These are phyloP conservation scores for Salminus brasiliensis DNA, from an alignment of 2,113 vertebrate species.

Conservation along the genomic window DNA sequence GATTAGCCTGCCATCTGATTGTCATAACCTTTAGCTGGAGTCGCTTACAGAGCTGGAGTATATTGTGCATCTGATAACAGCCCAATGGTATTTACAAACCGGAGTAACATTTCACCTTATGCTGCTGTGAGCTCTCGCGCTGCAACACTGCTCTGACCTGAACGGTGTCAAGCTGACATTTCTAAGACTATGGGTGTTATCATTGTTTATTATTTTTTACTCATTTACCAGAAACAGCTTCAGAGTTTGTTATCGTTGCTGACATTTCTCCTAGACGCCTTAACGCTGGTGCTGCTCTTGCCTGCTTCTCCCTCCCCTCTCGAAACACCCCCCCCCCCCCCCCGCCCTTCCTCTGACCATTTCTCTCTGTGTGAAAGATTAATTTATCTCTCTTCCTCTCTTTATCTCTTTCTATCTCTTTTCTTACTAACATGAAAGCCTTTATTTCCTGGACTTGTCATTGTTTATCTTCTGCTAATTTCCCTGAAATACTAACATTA, in stretches of 20 bases:
- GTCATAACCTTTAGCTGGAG: constrained; percentile 55
- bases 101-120: constrained; percentile 38
- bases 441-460: constrained; percentile 50
- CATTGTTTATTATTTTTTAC: constrained; percentile 32
- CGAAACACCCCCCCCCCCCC: too few relatives aligned
- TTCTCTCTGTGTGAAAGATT: constrained; percentile 39
- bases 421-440: constrained; percentile 71
- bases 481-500: constrained; percentile 73
- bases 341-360: constrained; percentile 19
- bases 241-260: constrained; percentile 27
- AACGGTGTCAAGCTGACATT: constrained; percentile 26
- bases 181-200: constrained; percentile 3
- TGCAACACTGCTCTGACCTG: background rate
- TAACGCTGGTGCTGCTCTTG: constrained; percentile 27
- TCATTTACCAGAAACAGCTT: constrained; percentile 31
- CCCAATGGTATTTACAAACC: constrained; percentile 18
- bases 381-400: constrained; percentile 4
- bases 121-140: constrained; percentile 1
- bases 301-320: constrained; percentile 18
- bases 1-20: constrained; percentile 55
- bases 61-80: constrained; percentile 42
- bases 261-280: constrained; percentile 30
- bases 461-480: constrained; percentile 54
- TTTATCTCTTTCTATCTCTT: constrained; percentile 61
- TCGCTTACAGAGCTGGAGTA: constrained; percentile 43